Evolutionary conservation across 1,140 invertebrate genomes (phyloP), one percentile per base, ranked within the genome.

Genomic region (Drosophila arizonae): DNA sequence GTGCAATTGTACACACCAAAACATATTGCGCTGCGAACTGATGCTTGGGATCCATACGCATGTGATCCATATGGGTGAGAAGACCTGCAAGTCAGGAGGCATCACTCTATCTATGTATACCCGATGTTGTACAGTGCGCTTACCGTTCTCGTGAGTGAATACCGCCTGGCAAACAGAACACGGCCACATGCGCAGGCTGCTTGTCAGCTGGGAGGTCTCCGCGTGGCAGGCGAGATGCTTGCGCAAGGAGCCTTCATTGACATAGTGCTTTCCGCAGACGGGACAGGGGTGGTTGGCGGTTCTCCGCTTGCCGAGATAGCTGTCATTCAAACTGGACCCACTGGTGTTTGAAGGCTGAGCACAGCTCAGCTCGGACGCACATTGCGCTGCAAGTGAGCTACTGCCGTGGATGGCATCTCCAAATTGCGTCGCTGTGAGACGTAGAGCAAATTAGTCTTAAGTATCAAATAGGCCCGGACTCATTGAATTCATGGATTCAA

Each of bases 41-140:
- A 94, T 98, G 97, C 92, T 98, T 98, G 3, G 97, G 97, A 92
- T 98, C 97, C 97, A 98, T 98, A 84, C 97, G 94, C 97, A 98
- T 98, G 90, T 98, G 97, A 90, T 98, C 97, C 97, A 98, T 98
- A 91, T 98, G 97, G 70, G 95, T 96, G 58, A 98, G 93, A 26
- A 98, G 93, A 91, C 97, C 97, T 98, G 92, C 10, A 39, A 76
- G 8, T 46, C 11, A 4, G 11, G 10, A 39, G 36, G 11, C 3
- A 39, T 11, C 6, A 30, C 0, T 30, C 8, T 39, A 39, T 3
- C 0, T 11, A 39, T 39, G 11, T 39, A 36, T 36, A 8, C 0
- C 4, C 6, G 4, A 30, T 30, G 13, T 39, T 10, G 11, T 26
- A 3, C 24, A 6, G 15, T 17, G 15, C 15, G 39, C 93, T 93